Percentiles rank a stretch among this genome's conserved stretches.
Evolutionary conservation across 2,797 vertebrate species (phyloP).

Genomic region (Acanthurus lineatus): DNA sequence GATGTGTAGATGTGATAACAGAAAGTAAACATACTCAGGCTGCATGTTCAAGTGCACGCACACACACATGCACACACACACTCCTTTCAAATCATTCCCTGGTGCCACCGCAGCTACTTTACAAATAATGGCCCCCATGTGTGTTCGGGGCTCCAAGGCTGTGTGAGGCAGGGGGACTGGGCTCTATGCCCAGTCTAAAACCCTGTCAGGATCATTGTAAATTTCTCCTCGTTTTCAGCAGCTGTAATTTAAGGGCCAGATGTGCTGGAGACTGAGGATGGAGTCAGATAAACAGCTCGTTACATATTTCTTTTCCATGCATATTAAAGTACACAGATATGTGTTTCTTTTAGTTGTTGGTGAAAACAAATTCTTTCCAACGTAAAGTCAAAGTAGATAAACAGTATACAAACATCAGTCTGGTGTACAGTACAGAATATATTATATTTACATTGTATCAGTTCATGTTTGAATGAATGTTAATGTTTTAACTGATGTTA

Average conservation of each 20-base stretch:
- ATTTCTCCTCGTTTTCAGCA: slow-evolving; percentile 85
- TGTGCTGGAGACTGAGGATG: slow-evolving; percentile 82
- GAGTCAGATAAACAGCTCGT: slow-evolving; percentile 81
- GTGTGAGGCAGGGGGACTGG: slow-evolving; percentile 82
- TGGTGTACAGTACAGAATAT: background rate
- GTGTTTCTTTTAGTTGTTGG: slow-evolving; percentile 23
- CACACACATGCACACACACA: slow-evolving; percentile 40
- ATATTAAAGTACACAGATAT: slow-evolving; percentile 51
- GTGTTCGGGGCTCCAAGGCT: slow-evolving; percentile 82
- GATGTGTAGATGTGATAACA: slow-evolving; percentile 79
- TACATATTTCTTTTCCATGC: slow-evolving; percentile 76
- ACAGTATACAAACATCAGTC: background rate
- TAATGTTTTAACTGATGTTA: background rate
- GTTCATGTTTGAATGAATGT: background rate
- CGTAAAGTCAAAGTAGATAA: slow-evolving; percentile 32
- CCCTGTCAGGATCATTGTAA: slow-evolving; percentile 86
- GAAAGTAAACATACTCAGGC: slow-evolving; percentile 77
- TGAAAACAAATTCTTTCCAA: slow-evolving; percentile 21
- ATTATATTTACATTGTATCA: slow-evolving; percentile 19
- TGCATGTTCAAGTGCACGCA: slow-evolving; percentile 67
- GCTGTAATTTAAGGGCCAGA: slow-evolving; percentile 87
- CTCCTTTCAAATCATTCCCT: slow-evolving; percentile 83
- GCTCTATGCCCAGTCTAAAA: slow-evolving; percentile 85
- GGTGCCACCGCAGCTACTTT: slow-evolving; percentile 86
- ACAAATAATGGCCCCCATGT: slow-evolving; percentile 88